Base-by-base conservation (phyloP, 2,797 vertebrate species). In the Muraenolepis orangiensis region DNA sequence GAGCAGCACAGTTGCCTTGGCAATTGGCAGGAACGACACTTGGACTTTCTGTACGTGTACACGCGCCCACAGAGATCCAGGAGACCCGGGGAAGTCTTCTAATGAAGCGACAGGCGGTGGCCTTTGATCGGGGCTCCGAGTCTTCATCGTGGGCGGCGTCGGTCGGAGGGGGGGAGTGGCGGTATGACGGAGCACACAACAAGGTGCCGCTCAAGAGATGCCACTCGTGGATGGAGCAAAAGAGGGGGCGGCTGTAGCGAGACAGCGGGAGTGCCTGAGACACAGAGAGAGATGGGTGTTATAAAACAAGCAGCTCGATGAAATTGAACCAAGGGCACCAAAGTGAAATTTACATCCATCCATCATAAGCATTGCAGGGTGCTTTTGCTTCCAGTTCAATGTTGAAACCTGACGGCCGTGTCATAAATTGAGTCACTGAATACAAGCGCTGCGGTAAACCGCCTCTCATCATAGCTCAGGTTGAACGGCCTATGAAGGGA, bases 21-120 rank as follows among this genome's bases (percentile, higher is more conserved):
- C 72, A 79, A 74, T 73, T 77, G 72, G 74, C 80, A 77, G 76
- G 78, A 84, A 77, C 76, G 78, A 84, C 69, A 72, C 78, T 82
- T 80, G 72, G 76, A 85, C 82, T 86, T 86, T 75, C 69, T 40
- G 76, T 61, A 72, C 71, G 46, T 80, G 77, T 23, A n/a, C 2
- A 31, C 69, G 69, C 3, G 29, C 74, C 76, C 82, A 73, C 40
- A 30, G 74, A 78, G 73, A 81, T 72, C 66, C 26, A 32, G 29
- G 74, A 76, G 68, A 86, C 84, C 82, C 85, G 79, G 74, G 80
- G 57, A 70, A 69, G 67, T n/a, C 67, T 69, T 72, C 81, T 82
- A 86, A 89, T 83, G 85, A 87, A 81, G 79, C 69, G 31, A 64
- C 85, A 88, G 88, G 85, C 90, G 88, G 81, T 82, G 77, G 66